Evolutionary conservation across 2,113 vertebrate species (phyloP).

Genomic region (Sinosuthora webbiana): DNA sequence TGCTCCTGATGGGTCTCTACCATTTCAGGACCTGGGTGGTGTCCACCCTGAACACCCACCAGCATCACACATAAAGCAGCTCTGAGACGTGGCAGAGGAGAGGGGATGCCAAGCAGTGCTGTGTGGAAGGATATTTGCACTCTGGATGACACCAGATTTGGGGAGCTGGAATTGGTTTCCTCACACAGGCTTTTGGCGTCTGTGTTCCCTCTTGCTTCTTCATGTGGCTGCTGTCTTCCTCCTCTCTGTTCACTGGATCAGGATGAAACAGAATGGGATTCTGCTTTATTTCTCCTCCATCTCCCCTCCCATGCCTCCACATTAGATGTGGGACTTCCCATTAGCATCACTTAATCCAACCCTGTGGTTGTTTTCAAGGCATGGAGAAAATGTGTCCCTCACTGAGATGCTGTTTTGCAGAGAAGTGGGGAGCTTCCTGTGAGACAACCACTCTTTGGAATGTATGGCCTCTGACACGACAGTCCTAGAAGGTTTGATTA

Average conservation of each 20-base stretch:
- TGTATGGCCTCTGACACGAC: neutral
- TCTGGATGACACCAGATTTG: neutral
- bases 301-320: neutral
- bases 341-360: neutral
- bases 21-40: accelerated
- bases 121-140: neutral
- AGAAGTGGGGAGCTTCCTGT: neutral
- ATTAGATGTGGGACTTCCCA: constrained; percentile 1
- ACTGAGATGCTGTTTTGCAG: neutral
- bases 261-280: constrained; percentile 23
- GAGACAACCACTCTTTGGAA: neutral
- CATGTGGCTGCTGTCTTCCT: constrained; percentile 29
- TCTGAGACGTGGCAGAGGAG: neutral
- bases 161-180: neutral
- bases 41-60: neutral
- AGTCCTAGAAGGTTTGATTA: neutral
- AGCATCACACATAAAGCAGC: accelerated
- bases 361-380: neutral
- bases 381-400: neutral
- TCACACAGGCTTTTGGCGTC: neutral
- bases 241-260: neutral
- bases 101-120: neutral
- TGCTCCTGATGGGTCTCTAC: accelerated
- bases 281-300: constrained; percentile 20
- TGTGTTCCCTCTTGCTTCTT: neutral